Percentiles rank a stretch among this genome's conserved stretches.
Conservation (phyloP, 2,888 invertebrate genomes). For the Zonitis immaculata region DNA sequence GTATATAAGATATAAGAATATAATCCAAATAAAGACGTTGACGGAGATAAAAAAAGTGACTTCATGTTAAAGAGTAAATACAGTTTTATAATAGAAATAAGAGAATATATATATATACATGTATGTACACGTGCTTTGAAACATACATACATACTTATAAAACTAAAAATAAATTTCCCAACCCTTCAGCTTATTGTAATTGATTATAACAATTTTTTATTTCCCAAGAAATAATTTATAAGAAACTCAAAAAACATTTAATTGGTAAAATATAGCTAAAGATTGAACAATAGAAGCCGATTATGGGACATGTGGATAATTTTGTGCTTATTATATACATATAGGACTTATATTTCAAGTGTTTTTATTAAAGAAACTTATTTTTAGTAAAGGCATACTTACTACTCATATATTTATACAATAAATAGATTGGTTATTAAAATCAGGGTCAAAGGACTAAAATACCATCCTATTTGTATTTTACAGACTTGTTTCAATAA, state of each 20-base stretch:
- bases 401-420: too few relatives aligned
- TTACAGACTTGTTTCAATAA: too few relatives aligned
- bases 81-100: conserved; percentile 15
- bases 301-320: background rate
- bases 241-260: background rate
- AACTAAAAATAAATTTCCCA: conserved; percentile 27
- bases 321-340: background rate
- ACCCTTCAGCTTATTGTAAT: conserved; percentile 22
- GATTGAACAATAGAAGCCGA: background rate
- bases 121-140: conserved; percentile 26
- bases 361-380: background rate
- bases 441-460: background rate
- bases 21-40: conserved; percentile 22
- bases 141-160: conserved; percentile 9
- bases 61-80: conserved; percentile 15
- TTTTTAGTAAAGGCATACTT: background rate
- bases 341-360: background rate
- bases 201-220: background rate
- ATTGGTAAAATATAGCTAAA: too few relatives aligned
- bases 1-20: too few relatives aligned
- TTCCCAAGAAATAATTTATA: background rate
- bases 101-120: background rate
- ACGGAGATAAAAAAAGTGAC: conserved; percentile 20
- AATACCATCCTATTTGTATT: background rate
- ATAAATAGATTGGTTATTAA: background rate